Evolutionary conservation across 2,888 invertebrate species (phyloP), one percentile per base, ranked within the genome.

Genomic region (Scaptomyza polygonia): DNA sequence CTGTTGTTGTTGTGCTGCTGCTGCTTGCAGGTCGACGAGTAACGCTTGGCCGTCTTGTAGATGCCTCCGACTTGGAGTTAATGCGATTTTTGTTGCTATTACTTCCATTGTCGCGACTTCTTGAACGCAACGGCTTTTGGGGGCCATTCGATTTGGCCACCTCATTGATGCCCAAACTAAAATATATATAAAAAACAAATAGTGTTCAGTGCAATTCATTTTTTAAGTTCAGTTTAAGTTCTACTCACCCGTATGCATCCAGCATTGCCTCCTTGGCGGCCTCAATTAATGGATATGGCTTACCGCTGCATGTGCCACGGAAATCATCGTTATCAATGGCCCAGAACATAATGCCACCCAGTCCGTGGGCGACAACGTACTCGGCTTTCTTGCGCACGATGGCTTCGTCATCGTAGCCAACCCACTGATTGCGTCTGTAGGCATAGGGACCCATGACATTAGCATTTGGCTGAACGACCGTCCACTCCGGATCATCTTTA

Each of bases 271-370:
- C 96, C 90, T 97, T 97, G 30, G 96, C 97, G 0, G 97, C 97
- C 90, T 97, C 97, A 75, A 98, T 97, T 48, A 98, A 92, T 0
- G 98, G 98, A 92, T 97, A 98, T 0, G 97, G 96, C 89, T 95
- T 95, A 27, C 94, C 95, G 75, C 96, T 96, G 89, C 98, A 98
- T 34, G 94, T 94, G n/a, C 98, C 98, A 47, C 97, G 94, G 93
- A 98, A 98, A 89, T 98, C 98, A 74, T 98, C 98, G 90, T 97
- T 98, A 92, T 98, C 98, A 79, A 98, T 96, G 0, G 97, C 96
- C 91, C 91, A 92, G 71, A 92, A 92, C 92, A 92, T 92, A 84
- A 90, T 84, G 88, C 98, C 98, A 80, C 98, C 98, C 25, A 98
- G 93, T 54, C 95, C 94, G 75, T 96, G 95, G 66, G 97, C 95